Base-by-base conservation (phyloP, 2,888 invertebrate species). In the Ornithoptera alexandrae region DNA sequence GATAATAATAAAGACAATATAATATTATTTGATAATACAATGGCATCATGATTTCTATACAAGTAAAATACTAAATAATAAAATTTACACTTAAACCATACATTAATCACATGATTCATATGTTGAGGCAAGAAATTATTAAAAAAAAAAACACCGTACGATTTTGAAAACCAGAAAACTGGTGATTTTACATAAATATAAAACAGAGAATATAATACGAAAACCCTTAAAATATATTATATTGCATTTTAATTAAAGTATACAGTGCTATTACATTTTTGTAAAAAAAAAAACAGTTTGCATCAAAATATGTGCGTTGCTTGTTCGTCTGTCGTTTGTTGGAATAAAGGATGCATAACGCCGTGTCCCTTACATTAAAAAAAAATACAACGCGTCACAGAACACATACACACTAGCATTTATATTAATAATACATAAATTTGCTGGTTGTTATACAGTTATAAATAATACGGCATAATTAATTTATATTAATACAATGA, bases 21-120 rank as follows among this genome's bases (percentile, higher is more conserved):
- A 81, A 82, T 80, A 80, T 82, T 78, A 78, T 79, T 85, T 81
- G 73, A 77, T 70, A 78, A 75, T 84, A 88, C 78, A 82, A 89
- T 90, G 90, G 90, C 90, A 89, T 87, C 89, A 78, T 80, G 83
- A 82, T 84, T 82, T 82, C 74, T 86, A 84, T 88, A 89, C 84
- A 86, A 82, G 82, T 88, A 89, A 82, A 86, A 83, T 75, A 81
- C 80, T 81, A 83, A 83, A 81, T 81, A 79, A 78, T 74, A 71
- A 83, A 39, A 88, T 87, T 76, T 89, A 89, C 87, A 86, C 88
- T 88, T 88, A 88, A 72, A 76, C 79, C 72, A 78, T 80, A 80
- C 72, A 74, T 71, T 73, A 75, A 74, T 74, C 74, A 76, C 75
- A 74, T 73, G 70, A 65, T 70, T 67, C 62, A 72, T 71, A 68